These are phyloP conservation scores for Drosophila albomicans DNA, from an alignment of 1,140 invertebrate species.

Conservation along the genomic window DNA sequence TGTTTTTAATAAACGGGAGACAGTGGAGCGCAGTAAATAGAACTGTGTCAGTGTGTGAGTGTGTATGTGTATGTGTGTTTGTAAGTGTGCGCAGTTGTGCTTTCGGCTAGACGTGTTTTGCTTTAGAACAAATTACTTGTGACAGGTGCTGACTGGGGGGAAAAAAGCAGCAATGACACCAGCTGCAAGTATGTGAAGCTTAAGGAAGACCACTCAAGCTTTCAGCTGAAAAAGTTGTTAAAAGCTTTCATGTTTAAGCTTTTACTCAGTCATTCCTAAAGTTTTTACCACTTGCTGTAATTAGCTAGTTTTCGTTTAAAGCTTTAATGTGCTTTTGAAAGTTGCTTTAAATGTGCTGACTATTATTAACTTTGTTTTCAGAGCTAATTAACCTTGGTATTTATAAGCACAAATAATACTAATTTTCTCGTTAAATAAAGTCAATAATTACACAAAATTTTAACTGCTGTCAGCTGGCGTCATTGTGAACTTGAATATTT, in stretches of 20 bases:
- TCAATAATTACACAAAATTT: background rate
- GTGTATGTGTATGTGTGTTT: slow-evolving; percentile 17
- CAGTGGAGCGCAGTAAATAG: slow-evolving; percentile 28
- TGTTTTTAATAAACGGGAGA: slow-evolving; percentile 29
- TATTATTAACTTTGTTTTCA: no score
- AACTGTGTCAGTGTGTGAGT: slow-evolving; percentile 16
- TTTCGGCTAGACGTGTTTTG: slow-evolving; percentile 10
- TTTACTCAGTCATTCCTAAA: no score
- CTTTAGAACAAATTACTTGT: slow-evolving; percentile 7
- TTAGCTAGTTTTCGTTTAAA: no score
- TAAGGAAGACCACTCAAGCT: background rate
- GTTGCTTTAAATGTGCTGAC: no score
- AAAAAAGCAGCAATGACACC: slow-evolving; percentile 26
- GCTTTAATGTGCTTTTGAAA: background rate
- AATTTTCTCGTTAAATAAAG: no score
- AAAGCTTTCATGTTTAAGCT: background rate
- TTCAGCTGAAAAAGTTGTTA: no score
- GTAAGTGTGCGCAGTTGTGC: slow-evolving; percentile 12
- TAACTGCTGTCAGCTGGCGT: slow-evolving; percentile 16
- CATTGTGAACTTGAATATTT: slow-evolving; percentile 9
- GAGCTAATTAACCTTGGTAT: no score
- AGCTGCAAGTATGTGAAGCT: slow-evolving; percentile 26
- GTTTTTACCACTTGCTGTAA: background rate
- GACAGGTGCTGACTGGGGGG: slow-evolving; percentile 5
- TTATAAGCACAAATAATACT: no score